A percentile compares a stretch with the other conserved stretches of the same genome.
These are phyloP conservation scores for Tetragonula carbonaria DNA, from an alignment of 2,888 invertebrate species.

Conservation along the genomic window DNA sequence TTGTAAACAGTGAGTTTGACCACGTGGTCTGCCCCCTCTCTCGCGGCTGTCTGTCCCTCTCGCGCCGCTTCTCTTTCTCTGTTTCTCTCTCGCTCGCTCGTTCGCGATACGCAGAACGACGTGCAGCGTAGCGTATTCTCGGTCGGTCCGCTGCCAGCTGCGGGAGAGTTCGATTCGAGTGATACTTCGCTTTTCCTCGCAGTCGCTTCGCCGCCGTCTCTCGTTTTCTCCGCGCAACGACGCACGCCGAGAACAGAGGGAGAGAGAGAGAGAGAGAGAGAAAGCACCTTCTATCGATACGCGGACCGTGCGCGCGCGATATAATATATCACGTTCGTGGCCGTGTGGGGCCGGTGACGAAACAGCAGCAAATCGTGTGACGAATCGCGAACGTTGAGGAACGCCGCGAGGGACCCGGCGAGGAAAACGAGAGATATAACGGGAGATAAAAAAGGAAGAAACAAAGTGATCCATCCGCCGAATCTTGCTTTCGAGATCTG, in stretches of 20 bases:
- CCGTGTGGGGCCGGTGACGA: neutral
- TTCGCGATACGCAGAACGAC: constrained; percentile 58
- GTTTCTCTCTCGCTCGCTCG: constrained; percentile 38
- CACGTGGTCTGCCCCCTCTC: constrained; percentile 78
- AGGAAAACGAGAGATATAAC: no score
- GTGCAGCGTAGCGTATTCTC: constrained; percentile 64
- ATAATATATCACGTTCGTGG: neutral
- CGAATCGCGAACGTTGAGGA: neutral
- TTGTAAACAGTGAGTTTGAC: constrained; percentile 80
- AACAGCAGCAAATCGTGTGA: neutral
- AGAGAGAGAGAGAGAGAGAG: no score
- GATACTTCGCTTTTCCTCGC: constrained; percentile 42
- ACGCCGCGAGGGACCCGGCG: no score
- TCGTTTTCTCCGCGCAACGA: neutral
- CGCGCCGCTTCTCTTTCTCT: constrained; percentile 33
- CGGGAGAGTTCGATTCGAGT: constrained; percentile 61
- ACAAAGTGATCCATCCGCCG: neutral
- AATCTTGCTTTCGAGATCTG: neutral
- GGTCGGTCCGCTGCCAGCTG: constrained; percentile 65
- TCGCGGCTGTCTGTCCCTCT: constrained; percentile 38
- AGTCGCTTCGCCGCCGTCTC: neutral
- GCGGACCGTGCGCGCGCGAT: neutral
- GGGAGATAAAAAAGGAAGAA: no score
- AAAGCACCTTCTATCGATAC: no score
- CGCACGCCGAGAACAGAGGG: no score